Evolutionary conservation across 2,797 vertebrate species (phyloP), one percentile per base, ranked within the genome.

Genomic region (Alauda arvensis): DNA sequence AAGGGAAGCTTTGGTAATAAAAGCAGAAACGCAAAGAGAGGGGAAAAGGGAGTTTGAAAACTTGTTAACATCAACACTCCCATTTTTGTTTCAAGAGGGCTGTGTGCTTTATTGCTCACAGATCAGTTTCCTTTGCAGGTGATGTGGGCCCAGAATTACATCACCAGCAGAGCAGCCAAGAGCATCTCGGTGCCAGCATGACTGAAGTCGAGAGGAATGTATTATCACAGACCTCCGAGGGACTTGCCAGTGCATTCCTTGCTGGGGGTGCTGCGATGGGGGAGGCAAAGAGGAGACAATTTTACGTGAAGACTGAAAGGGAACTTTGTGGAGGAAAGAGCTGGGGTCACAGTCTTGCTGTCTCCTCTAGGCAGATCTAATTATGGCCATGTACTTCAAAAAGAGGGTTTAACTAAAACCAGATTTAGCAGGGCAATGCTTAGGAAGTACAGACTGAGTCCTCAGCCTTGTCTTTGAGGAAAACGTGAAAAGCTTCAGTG

Each of bases 141-240:
- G 97, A 95, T 95, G 90, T 3, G 46, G 95, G 95, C 95, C 85
- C 74, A 96, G 85, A 92, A 96, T 97, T 96, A 98, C 96, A 96
- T 98, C 98, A 98, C 94, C 96, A 97, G 96, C 88, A 70, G 95
- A 91, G 95, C 95, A 97, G 96, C 96, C 96, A 95, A 91, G 94
- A 95, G 87, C 88, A 89, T 94, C 91, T 72, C 26, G 0, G 90
- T 94, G 88, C 94, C 91, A 95, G 81, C 85, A 97, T 97, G 97
- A 98, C 96, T 84, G 31, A 96, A 98, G 95, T 82, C 8, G 1
- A 56, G 87, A 95, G 96, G 97, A 98, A 98, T 97, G 97, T 94
- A 95, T 96, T 97, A 96, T 97, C 96, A 96, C 94, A 95, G 87
- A 61, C 83, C 95, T 89, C 85, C 23, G 81, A 96, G 95, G 96